Percentiles rank a stretch among this genome's conserved stretches.
Evolutionary conservation across 2,113 vertebrate genomes (phyloP).

Genomic region (Polyodon spathula): DNA sequence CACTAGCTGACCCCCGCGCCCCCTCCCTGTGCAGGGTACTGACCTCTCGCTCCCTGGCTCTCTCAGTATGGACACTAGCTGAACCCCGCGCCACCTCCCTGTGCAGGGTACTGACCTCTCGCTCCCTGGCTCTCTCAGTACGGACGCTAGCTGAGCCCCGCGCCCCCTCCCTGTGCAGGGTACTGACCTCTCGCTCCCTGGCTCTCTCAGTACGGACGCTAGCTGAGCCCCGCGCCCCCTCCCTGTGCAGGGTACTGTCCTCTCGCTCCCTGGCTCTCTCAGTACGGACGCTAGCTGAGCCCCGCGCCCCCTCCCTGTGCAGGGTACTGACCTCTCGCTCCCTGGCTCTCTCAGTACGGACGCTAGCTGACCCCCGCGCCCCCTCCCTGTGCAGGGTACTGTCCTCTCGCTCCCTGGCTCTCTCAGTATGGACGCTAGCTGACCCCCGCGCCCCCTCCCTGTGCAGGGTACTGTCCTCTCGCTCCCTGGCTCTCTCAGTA

Average conservation of each 20-base stretch:
- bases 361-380: no score
- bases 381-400: constrained; percentile 27
- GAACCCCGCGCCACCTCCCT: no score
- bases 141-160: constrained; percentile 56
- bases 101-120: constrained; percentile 38
- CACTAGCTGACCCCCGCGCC: no score
- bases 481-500: constrained; percentile 58
- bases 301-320: no score
- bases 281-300: no score
- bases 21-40: constrained; percentile 27
- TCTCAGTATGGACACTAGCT: constrained; percentile 59
- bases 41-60: constrained; percentile 44
- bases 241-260: constrained; percentile 38
- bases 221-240: no score
- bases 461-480: constrained; percentile 38
- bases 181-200: constrained; percentile 49
- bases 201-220: constrained; percentile 67
- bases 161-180: neutral
- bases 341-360: constrained; percentile 53
- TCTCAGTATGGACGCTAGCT: constrained; percentile 59
- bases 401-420: constrained; percentile 43
- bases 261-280: constrained; percentile 40
- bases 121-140: constrained; percentile 49
- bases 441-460: no score
- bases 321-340: constrained; percentile 41